Base-by-base conservation (phyloP, 2,113 vertebrate species). In the Saguinus midas region DNA sequence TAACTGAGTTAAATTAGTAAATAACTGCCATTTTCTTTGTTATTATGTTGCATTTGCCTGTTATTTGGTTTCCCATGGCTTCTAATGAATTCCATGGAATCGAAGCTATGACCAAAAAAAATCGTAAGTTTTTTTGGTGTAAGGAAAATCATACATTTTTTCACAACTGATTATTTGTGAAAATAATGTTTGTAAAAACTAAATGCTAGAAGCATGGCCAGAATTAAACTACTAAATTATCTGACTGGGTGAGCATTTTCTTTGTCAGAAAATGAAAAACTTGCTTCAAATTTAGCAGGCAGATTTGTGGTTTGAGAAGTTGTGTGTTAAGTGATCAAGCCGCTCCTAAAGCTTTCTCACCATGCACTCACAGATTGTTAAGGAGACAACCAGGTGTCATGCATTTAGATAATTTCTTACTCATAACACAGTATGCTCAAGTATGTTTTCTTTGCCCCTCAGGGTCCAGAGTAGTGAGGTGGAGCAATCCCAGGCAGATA, bases 1-100 rank as follows among this genome's bases (percentile, higher is more conserved):
- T 83, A 90, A 82, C 25, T 45, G 87, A 91, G 81, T 95, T 95
- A 90, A 92, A 87, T 96, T 88, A 96, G 37, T 40, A 95, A 95
- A 94, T 73, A 92, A 87, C 61, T 79, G 55, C 10, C 40, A 25
- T 90, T 94, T 73, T 95, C 50, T 78, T 76, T 95, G 66, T 95
- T 96, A 94, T 20, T 82, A 9, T 61, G 73, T 82, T 64, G 85
- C 66, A 88, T 93, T 89, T n/a, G 52, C 58, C 57, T 78, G 8
- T 66, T 73, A 85, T 45, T 81, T 58, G 72, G 37, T 79, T 68
- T 92, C 23, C 17, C 17, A 35, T 82, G 43, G 5, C 12, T 95
- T 91, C 86, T 90, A 81, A 55, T 48, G 57, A 70, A 40, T 61
- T 85, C 52, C 50, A 43, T 50, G 72, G 37, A 87, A 90, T 86